Evolutionary conservation across 2,797 vertebrate species (phyloP), one percentile per base, ranked within the genome.

Genomic region (Carcharodon carcharias): DNA sequence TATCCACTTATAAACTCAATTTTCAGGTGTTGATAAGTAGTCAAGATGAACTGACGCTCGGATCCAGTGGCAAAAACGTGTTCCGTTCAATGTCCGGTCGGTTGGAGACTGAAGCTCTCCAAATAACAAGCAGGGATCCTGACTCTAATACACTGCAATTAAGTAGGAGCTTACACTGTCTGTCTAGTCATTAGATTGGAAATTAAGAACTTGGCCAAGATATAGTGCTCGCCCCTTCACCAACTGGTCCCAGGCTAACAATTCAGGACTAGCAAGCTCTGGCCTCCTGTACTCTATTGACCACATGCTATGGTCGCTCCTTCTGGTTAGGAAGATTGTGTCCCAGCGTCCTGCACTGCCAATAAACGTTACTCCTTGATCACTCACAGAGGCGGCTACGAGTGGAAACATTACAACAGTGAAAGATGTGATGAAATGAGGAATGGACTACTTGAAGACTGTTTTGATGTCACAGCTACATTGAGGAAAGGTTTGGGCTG

Each of bases 381-480:
- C 65, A 73, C 50, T 73, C 28, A 40, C 61, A 95, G 94, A 95
- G 67, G 67, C 45, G 26, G 67, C 45, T 73, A 35, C 26, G 94
- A 95, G 94, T 95, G 65, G 65, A 45, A 95, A 95, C 69, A 7
- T 95, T 95, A 73, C 50, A 95, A 95, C 94, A 73, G 94, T 95
- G 94, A 95, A 56, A 50, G 94, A 73, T 95, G 94, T 50, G 69
- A 95, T 95, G 94, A 95, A 95, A 95, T 95, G 94, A 95, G 23
- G 94, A 73, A 95, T 95, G 94, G 94, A 73, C 94, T 95, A 95
- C 67, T 95, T 56, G 67, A 95, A 73, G 94, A 95, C 65, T 56
- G 94, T 71, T 95, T 56, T 95, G 67, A 95, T 95, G 94, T 95
- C 94, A 95, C 94, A 95, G 94, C 94, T 95, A 73, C 94, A 95